Evolutionary conservation across 2,888 invertebrate species (phyloP).

Genomic region (Amphiduros pacificus): DNA sequence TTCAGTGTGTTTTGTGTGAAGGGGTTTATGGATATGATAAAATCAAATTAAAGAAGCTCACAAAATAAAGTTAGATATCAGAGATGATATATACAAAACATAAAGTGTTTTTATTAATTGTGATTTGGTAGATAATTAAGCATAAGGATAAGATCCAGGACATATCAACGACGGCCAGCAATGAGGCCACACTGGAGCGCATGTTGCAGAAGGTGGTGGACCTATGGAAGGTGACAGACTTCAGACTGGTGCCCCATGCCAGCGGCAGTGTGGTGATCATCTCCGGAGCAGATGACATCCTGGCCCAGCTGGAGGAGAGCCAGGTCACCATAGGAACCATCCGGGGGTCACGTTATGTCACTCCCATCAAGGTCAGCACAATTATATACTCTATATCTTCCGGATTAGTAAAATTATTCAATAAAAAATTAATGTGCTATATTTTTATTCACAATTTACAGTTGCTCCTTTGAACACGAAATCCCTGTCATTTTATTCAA

Average conservation of each 20-base stretch:
- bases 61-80: too few species aligned
- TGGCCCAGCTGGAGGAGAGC: conserved; percentile 58
- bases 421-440: neutral
- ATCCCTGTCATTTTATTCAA: too few species aligned
- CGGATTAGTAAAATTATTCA: neutral
- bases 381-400: neutral
- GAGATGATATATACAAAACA: too few species aligned
- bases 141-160: conserved; percentile 59
- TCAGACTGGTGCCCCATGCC: conserved; percentile 52
- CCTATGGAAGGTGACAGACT: conserved; percentile 54
- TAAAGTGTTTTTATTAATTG: too few species aligned
- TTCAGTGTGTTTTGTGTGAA: too few species aligned
- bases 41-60: too few species aligned
- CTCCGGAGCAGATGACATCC: conserved; percentile 57
- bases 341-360: conserved; percentile 56
- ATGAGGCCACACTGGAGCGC: conserved; percentile 57
- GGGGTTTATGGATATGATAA: too few species aligned
- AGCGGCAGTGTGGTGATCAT: conserved; percentile 54
- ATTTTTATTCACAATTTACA: neutral
- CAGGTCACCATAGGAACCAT: conserved; percentile 59
- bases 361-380: conserved; percentile 51
- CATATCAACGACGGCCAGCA: conserved; percentile 58
- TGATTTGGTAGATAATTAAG: conserved; percentile 58
- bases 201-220: conserved; percentile 59
- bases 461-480: neutral